Base-by-base conservation (phyloP, 2,113 vertebrate species). In the Notarius quadriscutis region DNA sequence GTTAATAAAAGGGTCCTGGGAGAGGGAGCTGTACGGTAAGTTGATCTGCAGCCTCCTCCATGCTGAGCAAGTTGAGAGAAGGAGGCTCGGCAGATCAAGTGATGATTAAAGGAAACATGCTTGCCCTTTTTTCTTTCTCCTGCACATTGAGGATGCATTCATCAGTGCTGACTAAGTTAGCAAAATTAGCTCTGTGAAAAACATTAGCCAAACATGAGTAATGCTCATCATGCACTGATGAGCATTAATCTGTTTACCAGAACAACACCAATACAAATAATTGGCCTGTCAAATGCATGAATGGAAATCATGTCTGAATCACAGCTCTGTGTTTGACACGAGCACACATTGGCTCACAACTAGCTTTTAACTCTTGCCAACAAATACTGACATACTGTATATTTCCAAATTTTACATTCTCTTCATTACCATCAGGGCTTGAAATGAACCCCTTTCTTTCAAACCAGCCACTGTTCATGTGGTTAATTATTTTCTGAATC, bases 221-320 rank as follows among this genome's bases (percentile, higher is more conserved):
- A 57, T 34, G 60, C 34, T 71, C 78, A 83, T 88, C 75, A 86
- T 83, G 22, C 77, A n/a, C 58, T 88, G 81, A 90, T 86, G 84
- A 81, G 84, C 14, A 8, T 2, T 87, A 78, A 89, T 89, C 85
- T 89, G 89, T 89, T 87, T 89, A 89, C 86, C 51, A 62, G 78
- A 85, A 82, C 85, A 85, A 87, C 86, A 87, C 81, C 60, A 85
- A 85, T 85, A 69, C 14, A 71, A 62, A 86, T 90, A 88, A 90
- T 88, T 86, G 74, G 27, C 79, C 84, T 74, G 86, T 89, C 88
- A 87, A 83, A 87, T 30, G 69, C 67, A 81, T 80, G 80, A 88
- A 88, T 80, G 81, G 83, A 53, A 88, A 85, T 81, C 86, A 69
- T 82, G 85, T 50, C 57, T 84, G 83, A 87, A 81, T 87, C 74